A percentile compares a stretch with the other conserved stretches of the same genome.
Evolutionary conservation across 2,113 vertebrate genomes (phyloP).

Genomic region (Xenotilapia flavipinnis): DNA sequence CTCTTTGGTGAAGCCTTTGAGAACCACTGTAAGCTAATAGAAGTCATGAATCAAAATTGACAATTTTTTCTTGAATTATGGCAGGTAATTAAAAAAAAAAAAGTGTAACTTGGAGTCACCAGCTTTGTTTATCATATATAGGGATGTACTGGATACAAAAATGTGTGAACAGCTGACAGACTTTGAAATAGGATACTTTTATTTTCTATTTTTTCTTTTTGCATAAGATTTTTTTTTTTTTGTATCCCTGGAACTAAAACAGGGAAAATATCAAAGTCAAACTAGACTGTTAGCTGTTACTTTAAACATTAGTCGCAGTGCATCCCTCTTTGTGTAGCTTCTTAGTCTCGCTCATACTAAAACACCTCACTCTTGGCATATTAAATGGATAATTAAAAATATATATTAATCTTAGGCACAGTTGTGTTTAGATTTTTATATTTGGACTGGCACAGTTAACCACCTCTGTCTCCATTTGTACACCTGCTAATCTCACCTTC

Average conservation of each 20-base stretch:
- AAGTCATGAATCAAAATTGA: not conserved
- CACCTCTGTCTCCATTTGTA: not conserved
- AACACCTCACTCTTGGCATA: not conserved
- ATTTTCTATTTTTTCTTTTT: not conserved
- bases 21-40: not conserved
- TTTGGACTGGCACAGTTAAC: not conserved
- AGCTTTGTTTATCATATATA: not conserved
- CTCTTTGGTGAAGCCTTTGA: not conserved
- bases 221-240: not conserved
- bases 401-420: not conserved
- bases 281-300: not conserved
- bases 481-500: not conserved
- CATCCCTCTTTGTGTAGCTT: not conserved
- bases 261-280: not conserved
- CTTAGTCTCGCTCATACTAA: not conserved
- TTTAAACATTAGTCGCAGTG: not conserved
- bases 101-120: not conserved
- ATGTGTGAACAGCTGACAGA: not conserved
- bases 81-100: fast-evolving
- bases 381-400: not conserved
- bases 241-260: not conserved
- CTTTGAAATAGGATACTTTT: not conserved
- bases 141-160: not conserved
- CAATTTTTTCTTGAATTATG: not conserved
- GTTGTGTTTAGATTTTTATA: not conserved